These are phyloP conservation scores for Rhynchonycteris naso DNA, from an alignment of 2,797 vertebrate species.

Conservation along the genomic window DNA sequence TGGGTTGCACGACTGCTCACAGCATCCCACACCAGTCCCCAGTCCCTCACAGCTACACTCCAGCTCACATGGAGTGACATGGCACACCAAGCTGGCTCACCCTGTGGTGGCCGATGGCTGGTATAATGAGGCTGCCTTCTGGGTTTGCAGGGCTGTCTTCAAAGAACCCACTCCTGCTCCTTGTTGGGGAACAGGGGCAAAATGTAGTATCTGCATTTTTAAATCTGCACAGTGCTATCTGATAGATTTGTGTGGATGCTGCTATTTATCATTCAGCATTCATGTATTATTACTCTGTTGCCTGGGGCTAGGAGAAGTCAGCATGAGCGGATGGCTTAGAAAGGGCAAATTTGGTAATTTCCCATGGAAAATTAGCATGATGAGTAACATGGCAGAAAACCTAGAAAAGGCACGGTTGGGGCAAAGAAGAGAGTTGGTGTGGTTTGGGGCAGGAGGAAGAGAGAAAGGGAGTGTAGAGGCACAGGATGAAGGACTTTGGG, in stretches of 20 bases:
- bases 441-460: neutral
- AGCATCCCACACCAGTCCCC: neutral
- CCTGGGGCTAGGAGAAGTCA: slow-evolving; percentile 75
- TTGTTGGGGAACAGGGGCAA: neutral
- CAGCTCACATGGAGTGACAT: neutral
- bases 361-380: slow-evolving; percentile 69
- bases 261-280: slow-evolving; percentile 77
- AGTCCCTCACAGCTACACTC: neutral
- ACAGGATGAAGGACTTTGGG: rapidly evolving
- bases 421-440: neutral
- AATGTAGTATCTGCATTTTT: slow-evolving; percentile 63
- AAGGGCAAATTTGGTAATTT: slow-evolving; percentile 73
- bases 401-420: neutral
- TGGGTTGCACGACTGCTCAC: neutral
- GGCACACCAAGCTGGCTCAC: neutral
- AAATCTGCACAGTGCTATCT: slow-evolving; percentile 26
- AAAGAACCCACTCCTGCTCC: neutral
- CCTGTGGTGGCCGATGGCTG: rapidly evolving
- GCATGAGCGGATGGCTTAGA: slow-evolving; percentile 61
- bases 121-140: neutral
- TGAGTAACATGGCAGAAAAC: slow-evolving; percentile 55
- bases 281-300: slow-evolving; percentile 77
- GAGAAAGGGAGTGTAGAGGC: neutral
- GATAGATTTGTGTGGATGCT: slow-evolving; percentile 71
- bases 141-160: neutral